Conservation (phyloP, 2,113 vertebrate species). For the Chunga burmeisteri region DNA sequence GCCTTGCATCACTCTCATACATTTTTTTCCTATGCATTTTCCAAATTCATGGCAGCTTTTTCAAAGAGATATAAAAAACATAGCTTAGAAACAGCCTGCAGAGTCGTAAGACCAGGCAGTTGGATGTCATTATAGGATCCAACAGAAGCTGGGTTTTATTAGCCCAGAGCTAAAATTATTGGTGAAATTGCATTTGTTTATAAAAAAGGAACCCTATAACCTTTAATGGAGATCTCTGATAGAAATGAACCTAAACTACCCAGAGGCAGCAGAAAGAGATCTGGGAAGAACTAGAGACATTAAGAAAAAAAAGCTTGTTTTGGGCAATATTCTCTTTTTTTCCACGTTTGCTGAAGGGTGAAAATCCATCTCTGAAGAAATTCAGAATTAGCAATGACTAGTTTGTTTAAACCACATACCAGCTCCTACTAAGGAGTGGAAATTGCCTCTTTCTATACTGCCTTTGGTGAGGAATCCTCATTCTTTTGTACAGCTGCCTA, state of each 20-base stretch:
- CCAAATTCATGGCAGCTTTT: background rate
- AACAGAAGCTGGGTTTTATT: background rate
- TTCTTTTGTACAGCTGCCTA: background rate
- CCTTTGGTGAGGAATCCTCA: background rate
- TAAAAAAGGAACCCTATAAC: background rate
- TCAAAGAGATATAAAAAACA: background rate
- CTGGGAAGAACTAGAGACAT: background rate
- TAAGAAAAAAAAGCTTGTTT: background rate
- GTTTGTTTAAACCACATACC: background rate
- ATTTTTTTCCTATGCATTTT: background rate
- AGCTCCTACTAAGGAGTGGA: background rate
- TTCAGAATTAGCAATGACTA: background rate
- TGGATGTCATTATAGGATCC: background rate
- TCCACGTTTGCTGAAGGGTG: background rate
- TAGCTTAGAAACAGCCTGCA: background rate
- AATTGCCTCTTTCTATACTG: background rate
- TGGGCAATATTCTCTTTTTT: background rate
- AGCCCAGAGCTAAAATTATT: background rate
- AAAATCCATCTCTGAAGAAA: background rate
- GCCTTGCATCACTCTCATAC: background rate
- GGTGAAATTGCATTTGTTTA: background rate
- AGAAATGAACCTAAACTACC: background rate
- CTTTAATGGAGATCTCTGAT: background rate
- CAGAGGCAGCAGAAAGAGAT: background rate
- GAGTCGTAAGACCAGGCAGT: background rate